Evolutionary conservation across 2,888 invertebrate species (phyloP).

Genomic region (Lasioglossum morio): DNA sequence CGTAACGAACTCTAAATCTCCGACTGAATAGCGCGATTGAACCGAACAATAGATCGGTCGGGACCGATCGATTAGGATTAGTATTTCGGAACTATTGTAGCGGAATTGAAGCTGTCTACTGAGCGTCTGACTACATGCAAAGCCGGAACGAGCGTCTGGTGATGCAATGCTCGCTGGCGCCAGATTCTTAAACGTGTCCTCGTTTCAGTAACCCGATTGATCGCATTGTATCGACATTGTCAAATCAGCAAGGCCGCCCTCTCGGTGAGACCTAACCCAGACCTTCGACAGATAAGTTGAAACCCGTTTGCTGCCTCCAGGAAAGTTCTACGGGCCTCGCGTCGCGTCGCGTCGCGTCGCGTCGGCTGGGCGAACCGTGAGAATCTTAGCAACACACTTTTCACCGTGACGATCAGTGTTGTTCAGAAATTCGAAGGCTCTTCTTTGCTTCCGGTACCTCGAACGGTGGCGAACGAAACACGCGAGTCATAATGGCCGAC

Average conservation of each 20-base stretch:
- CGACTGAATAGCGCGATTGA: slow-evolving; percentile 8
- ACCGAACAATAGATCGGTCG: background rate
- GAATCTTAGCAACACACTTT: background rate
- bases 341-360: background rate
- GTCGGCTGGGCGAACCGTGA: slow-evolving; percentile 15
- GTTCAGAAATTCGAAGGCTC: slow-evolving; percentile 20
- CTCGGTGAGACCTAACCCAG: slow-evolving; percentile 52
- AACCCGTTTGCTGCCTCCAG: slow-evolving; percentile 36
- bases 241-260: slow-evolving; percentile 65
- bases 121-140: slow-evolving; percentile 19
- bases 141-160: slow-evolving; percentile 27
- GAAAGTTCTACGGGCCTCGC: background rate
- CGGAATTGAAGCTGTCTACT: background rate
- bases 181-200: slow-evolving; percentile 58
- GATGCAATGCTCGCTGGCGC: slow-evolving; percentile 57
- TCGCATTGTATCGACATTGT: slow-evolving; percentile 56
- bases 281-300: slow-evolving; percentile 63
- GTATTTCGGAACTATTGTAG: slow-evolving; percentile 1
- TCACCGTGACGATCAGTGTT: background rate
- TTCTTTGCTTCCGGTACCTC: slow-evolving; percentile 5
- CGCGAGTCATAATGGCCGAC: background rate
- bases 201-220: slow-evolving; percentile 47
- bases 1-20: background rate
- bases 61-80: slow-evolving; percentile 7
- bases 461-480: background rate